These are phyloP conservation scores for Ctenochaetus hawaiiensis DNA, from an alignment of 2,797 vertebrate genomes.

Conservation along the genomic window DNA sequence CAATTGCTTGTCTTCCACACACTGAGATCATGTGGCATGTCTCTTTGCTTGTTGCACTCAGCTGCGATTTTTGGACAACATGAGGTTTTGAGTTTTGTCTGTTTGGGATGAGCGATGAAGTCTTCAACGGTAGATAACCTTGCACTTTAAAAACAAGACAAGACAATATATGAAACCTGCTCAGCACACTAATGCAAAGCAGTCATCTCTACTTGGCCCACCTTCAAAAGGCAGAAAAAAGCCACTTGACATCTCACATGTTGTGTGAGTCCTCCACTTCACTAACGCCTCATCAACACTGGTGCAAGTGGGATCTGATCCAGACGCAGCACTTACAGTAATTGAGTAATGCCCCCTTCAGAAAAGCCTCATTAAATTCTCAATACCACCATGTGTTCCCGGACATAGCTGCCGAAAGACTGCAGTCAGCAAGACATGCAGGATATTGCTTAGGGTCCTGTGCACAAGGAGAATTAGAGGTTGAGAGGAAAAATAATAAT, in stretches of 20 bases:
- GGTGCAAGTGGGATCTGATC: constrained; percentile 56
- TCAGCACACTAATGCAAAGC: constrained; percentile 7
- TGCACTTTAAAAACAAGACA: background rate
- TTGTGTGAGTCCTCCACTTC: constrained; percentile 38
- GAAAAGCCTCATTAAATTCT: constrained; percentile 82
- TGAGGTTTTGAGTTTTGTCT: constrained; percentile 1
- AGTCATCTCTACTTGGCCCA: constrained; percentile 40
- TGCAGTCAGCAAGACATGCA: constrained; percentile 64
- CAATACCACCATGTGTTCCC: constrained; percentile 67
- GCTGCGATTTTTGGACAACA: background rate
- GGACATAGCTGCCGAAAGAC: constrained; percentile 66
- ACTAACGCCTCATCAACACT: constrained; percentile 43
- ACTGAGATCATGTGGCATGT: background rate
- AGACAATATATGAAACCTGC: constrained; percentile 18
- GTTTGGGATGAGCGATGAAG: background rate
- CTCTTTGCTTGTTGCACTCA: background rate
- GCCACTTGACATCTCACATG: constrained; percentile 51
- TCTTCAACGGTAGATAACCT: background rate
- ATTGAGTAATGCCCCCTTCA: constrained; percentile 75
- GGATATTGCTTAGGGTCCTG: constrained; percentile 32
- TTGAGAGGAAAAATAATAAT: constrained; percentile 28
- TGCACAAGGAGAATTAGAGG: background rate
- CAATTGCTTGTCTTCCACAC: constrained; percentile 4
- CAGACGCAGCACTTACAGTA: constrained; percentile 78
- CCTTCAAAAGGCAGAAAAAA: constrained; percentile 56